Evolutionary conservation across 2,797 vertebrate genomes (phyloP), one percentile per base, ranked within the genome.

Genomic region (Dendrocincla tyrannina): DNA sequence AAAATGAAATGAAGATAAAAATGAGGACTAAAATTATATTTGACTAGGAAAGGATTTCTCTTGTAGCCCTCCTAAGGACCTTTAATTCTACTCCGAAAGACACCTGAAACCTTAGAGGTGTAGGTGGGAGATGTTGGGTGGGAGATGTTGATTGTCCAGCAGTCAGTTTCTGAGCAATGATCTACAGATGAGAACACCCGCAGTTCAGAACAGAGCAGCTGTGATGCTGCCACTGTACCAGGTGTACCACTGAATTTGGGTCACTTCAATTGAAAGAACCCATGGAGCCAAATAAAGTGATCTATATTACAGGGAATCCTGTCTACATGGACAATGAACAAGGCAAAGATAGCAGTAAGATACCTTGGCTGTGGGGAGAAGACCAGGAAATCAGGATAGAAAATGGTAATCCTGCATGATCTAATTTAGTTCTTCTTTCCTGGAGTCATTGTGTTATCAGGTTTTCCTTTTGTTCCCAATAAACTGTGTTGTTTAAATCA

Each of bases 191-290:
- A 62, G 24, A 76, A 6, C 53, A 55, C 4, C 49, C 56, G 12
- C 23, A 80, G 30, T 23, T 12, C 1, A 4, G 66, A 81, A 50
- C 30, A 46, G 25, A 80, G 47, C 49, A 50, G 53, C 13, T 44
- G 23, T 7, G 3, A 14, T 4, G 56, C 5, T 2, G 15, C 24
- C 6, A 1, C 23, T 14, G 13, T 33, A n/a, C 5, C 8, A 24
- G 3, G 1, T 13, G 5, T 30, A 12, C 42, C n/a, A 10, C 35
- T 67, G 64, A 49, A 49, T 67, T 41, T 73, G 47, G 20, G 30
- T 47, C 52, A 15, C 25, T 62, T 49, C 35, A 82, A 39, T 27
- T 80, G 50, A 89, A 92, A 52, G 37, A 20, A 69, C 12, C 42
- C 37, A 41, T 1, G 11, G 10, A 74, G 3, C 12, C 24, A 25